Conservation (phyloP, 2,888 invertebrate species). For the Ophioninae sp. region DNA sequence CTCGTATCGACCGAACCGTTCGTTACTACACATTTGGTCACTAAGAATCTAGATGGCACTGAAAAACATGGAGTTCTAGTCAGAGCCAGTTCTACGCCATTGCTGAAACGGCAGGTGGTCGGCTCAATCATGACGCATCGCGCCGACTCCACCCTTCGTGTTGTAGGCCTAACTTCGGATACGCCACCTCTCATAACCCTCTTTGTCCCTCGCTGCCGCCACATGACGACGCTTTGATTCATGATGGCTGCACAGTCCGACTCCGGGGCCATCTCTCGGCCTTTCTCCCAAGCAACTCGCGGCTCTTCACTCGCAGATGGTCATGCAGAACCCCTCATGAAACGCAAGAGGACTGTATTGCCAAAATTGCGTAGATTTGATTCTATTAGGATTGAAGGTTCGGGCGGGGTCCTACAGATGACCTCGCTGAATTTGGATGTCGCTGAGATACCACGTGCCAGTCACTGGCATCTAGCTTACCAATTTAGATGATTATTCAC, state of each 20-base stretch:
- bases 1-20: not conserved
- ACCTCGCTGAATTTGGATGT: slow-evolving; percentile 18
- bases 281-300: slow-evolving; percentile 4
- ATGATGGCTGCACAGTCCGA: slow-evolving; percentile 74
- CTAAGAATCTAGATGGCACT: not conserved
- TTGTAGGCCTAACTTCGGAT: slow-evolving; percentile 68
- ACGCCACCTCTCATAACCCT: slow-evolving; percentile 71
- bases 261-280: slow-evolving; percentile 66
- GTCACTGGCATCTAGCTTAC: too few species aligned
- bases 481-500: not conserved
- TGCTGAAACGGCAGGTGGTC: slow-evolving; percentile 67
- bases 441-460: not conserved
- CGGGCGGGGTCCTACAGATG: slow-evolving; percentile 27
- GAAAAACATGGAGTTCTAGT: slow-evolving; percentile 27
- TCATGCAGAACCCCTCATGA: slow-evolving; percentile 15
- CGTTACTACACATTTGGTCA: not conserved
- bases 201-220: slow-evolving; percentile 63
- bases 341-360: slow-evolving; percentile 32
- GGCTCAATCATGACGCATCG: slow-evolving; percentile 60
- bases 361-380: not conserved
- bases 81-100: slow-evolving; percentile 64
- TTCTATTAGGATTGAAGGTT: slow-evolving; percentile 28
- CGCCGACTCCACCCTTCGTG: slow-evolving; percentile 73
- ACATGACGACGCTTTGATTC: slow-evolving; percentile 70
- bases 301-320: not conserved